Conservation (phyloP, 2,113 vertebrate genomes). For the Pungitius pungitius region DNA sequence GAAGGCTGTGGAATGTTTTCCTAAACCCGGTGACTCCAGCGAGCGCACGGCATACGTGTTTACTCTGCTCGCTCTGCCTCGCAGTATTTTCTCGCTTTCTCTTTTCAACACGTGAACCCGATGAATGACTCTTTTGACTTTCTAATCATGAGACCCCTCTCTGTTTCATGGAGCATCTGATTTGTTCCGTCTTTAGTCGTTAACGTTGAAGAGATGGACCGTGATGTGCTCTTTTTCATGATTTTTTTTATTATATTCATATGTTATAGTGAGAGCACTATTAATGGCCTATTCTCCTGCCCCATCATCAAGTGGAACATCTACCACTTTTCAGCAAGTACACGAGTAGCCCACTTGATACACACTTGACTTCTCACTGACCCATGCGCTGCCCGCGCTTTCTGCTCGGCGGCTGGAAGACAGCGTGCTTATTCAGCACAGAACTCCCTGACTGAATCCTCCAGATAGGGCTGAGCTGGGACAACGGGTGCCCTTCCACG, state of each 20-base stretch:
- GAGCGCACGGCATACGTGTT: constrained; percentile 75
- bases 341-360: constrained; percentile 46
- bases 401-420: constrained; percentile 22
- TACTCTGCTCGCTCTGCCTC: constrained; percentile 70
- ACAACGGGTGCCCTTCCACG: constrained; percentile 38
- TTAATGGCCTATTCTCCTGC: constrained; percentile 3
- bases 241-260: background rate
- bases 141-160: constrained; percentile 9
- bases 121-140: constrained; percentile 38
- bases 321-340: constrained; percentile 30
- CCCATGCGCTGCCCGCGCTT: constrained; percentile 26
- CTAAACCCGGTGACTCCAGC: constrained; percentile 80
- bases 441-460: constrained; percentile 34
- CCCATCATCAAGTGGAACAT: constrained; percentile 28
- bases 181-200: constrained; percentile 8
- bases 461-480: constrained; percentile 43
- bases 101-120: constrained; percentile 37
- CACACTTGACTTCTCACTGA: constrained; percentile 61
- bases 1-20: constrained; percentile 80
- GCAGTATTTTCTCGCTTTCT: constrained; percentile 60
- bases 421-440: constrained; percentile 29
- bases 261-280: background rate
- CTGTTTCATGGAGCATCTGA: constrained; percentile 26
- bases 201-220: background rate
- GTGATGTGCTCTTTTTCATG: background rate